Percentiles rank a stretch among this genome's conserved stretches.
Conservation (phyloP, 2,113 vertebrate genomes). For the Tetraodon nigroviridis region DNA sequence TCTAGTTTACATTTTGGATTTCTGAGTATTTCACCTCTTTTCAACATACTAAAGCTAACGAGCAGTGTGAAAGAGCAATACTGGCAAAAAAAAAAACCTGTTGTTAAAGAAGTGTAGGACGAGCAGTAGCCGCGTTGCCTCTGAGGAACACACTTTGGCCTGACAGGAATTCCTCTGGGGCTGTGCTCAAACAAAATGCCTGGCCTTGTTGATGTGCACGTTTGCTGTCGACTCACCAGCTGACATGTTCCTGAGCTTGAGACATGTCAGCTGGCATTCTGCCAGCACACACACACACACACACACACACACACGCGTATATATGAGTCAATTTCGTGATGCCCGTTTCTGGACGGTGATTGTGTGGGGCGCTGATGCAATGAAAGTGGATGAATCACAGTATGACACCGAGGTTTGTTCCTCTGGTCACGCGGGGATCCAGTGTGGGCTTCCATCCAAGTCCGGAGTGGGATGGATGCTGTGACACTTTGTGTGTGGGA, state of each 20-base stretch:
- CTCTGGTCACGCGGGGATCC: conserved; percentile 38
- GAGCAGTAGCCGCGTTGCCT: not conserved
- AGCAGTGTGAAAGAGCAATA: not conserved
- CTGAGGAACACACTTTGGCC: not conserved
- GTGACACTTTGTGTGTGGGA: conserved; percentile 36
- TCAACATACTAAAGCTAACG: conserved; percentile 7
- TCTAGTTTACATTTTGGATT: not conserved
- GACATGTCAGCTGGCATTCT: not conserved
- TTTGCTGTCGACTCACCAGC: conserved; percentile 26
- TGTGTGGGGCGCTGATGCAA: conserved; percentile 40
- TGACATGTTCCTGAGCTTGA: not conserved
- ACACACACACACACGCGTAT: too few species aligned
- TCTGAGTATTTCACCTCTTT: not conserved
- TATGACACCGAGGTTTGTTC: conserved; percentile 41
- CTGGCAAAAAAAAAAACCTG: conserved; percentile 19
- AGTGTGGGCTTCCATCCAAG: conserved; percentile 42
- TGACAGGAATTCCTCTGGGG: conserved; percentile 7
- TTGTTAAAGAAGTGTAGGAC: conserved; percentile 8
- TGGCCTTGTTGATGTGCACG: conserved; percentile 15
- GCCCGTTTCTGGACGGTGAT: conserved; percentile 1
- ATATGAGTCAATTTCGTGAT: not conserved
- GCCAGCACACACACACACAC: too few species aligned
- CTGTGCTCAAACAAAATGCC: conserved; percentile 10
- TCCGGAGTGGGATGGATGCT: conserved; percentile 38
- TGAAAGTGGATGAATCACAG: conserved; percentile 49